phyloP scores from a whole-genome alignment of 2,797 vertebrate genomes.

The Hydrolagus colliei region DNA sequence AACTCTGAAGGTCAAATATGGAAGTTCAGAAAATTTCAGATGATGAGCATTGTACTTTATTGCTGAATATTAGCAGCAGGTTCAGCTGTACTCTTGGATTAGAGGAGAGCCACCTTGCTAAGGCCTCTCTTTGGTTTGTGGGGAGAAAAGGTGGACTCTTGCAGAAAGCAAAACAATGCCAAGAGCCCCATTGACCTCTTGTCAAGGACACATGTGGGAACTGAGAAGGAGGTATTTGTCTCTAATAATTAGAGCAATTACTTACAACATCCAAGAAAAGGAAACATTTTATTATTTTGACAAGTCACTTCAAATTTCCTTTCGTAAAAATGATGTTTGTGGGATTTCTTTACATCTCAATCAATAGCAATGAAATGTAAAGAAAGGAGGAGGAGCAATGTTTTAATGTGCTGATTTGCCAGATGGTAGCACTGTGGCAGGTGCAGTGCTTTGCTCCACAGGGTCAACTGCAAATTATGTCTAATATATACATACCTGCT shows the following conservation, averaged over 20 bases:
- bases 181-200: conserved; percentile 60
- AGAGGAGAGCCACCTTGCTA: conserved; percentile 50
- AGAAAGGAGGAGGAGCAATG: conserved; percentile 42
- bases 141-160: conserved; percentile 39
- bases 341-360: conserved; percentile 44
- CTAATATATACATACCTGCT: conserved; percentile 69
- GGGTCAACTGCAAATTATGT: conserved; percentile 53
- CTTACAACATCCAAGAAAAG: conserved; percentile 73
- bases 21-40: conserved; percentile 40
- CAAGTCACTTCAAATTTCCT: conserved; percentile 78
- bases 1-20: conserved; percentile 48
- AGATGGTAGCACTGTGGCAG: conserved; percentile 59
- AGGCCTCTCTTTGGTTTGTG: conserved; percentile 46
- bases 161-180: conserved; percentile 59
- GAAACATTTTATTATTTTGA: conserved; percentile 65
- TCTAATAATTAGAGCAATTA: conserved; percentile 88
- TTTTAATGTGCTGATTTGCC: conserved; percentile 52
- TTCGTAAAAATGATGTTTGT: conserved; percentile 49
- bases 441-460: conserved; percentile 47
- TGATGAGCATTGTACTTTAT: conserved; percentile 36
- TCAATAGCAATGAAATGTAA: conserved; percentile 42
- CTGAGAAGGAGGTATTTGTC: conserved; percentile 77
- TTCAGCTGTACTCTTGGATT: conserved; percentile 45
- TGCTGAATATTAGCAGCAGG: conserved; percentile 41
- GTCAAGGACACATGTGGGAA: conserved; percentile 75